phyloP scores from a whole-genome alignment of 2,888 invertebrate species.

The Leptopterna dolabrata region DNA sequence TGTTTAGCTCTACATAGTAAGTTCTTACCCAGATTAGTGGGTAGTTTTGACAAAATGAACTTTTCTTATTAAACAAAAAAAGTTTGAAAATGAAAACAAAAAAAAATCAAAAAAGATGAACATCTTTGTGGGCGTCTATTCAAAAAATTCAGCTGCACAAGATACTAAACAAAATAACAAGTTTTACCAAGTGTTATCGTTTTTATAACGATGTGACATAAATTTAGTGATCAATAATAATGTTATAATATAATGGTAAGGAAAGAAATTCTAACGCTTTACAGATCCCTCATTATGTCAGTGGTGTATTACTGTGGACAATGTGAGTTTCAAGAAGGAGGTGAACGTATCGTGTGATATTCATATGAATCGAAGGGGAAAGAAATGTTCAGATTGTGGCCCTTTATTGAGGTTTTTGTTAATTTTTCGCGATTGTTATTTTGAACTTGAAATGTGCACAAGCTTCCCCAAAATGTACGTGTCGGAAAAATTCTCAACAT shows the following conservation, averaged over 20 bases:
- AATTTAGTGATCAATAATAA: slow-evolving; percentile 55
- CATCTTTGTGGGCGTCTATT: slow-evolving; percentile 26
- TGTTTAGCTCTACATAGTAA: slow-evolving; percentile 55
- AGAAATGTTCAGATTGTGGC: not conserved
- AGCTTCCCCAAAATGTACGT: too few relatives aligned
- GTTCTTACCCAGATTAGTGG: slow-evolving; percentile 51
- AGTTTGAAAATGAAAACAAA: slow-evolving; percentile 9
- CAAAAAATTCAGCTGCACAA: slow-evolving; percentile 40
- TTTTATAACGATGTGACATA: slow-evolving; percentile 41
- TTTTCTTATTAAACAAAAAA: slow-evolving; percentile 33
- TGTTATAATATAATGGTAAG: slow-evolving; percentile 50
- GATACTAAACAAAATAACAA: not conserved
- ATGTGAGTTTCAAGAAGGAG: slow-evolving; percentile 7
- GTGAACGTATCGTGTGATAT: not conserved
- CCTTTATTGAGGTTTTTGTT: not conserved
- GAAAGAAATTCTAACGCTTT: slow-evolving; percentile 62
- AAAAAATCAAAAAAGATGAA: slow-evolving; percentile 39
- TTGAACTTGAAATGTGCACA: not conserved
- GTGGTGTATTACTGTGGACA: slow-evolving; percentile 38
- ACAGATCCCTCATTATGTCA: slow-evolving; percentile 57
- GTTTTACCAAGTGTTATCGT: slow-evolving; percentile 33
- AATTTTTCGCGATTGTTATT: not conserved
- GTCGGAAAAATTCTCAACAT: too few relatives aligned
- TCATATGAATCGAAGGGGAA: not conserved
- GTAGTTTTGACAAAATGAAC: slow-evolving; percentile 53